These are phyloP conservation scores for Egretta garzetta DNA, from an alignment of 2,113 vertebrate genomes.

Conservation along the genomic window DNA sequence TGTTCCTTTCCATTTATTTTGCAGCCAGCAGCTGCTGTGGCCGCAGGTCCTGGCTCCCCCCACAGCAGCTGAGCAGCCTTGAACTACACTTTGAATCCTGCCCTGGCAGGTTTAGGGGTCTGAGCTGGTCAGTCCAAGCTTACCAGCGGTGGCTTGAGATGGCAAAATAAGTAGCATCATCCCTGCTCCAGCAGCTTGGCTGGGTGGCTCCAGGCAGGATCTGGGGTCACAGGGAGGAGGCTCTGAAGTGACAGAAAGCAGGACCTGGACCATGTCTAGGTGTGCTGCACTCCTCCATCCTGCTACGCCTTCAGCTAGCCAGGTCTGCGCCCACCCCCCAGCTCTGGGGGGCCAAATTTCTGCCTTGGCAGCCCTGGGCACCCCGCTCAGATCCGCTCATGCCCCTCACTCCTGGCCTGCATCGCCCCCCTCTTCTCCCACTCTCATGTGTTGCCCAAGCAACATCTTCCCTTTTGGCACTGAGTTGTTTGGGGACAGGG, in stretches of 20 bases:
- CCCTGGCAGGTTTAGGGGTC: not conserved
- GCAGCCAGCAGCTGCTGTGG: not conserved
- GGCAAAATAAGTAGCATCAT: fast-evolving
- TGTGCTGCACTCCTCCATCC: not conserved
- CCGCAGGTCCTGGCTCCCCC: not conserved
- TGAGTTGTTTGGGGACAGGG: not conserved
- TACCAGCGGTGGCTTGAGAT: not conserved
- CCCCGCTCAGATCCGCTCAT: not conserved
- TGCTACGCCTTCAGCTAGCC: not conserved
- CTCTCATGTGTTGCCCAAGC: not conserved
- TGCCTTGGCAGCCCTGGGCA: not conserved
- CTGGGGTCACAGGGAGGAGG: not conserved
- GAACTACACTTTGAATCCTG: not conserved
- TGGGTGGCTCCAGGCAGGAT: not conserved
- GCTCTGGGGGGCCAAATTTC: not conserved
- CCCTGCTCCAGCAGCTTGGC: not conserved
- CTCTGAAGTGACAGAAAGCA: not conserved
- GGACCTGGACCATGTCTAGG: not conserved
- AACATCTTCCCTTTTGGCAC: not conserved
- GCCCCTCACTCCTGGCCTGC: not conserved
- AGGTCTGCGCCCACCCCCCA: not conserved
- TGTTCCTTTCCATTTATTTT: not conserved
- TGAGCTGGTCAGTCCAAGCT: not conserved
- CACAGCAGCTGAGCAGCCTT: not conserved
- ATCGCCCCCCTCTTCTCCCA: not conserved